Conservation (phyloP, 2,113 vertebrate genomes). For the Salvator merianae region DNA sequence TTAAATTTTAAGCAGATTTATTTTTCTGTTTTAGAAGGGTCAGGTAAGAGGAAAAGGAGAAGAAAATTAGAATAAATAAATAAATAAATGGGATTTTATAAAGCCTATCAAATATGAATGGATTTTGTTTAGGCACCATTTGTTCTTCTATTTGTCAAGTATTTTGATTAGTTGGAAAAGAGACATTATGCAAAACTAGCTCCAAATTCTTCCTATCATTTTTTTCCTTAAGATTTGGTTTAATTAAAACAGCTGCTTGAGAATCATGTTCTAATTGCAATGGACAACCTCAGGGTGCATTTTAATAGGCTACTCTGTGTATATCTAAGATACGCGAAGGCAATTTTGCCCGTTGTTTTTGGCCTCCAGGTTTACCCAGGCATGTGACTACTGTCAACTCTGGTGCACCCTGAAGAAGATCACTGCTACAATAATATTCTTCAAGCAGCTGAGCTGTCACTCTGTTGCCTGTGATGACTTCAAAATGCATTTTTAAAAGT, state of each 20-base stretch:
- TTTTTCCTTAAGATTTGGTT: not conserved
- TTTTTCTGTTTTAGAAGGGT: not conserved
- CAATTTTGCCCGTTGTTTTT: conserved; percentile 19
- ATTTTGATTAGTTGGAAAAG: conserved; percentile 25
- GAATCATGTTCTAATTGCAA: conserved; percentile 19
- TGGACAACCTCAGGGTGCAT: not conserved
- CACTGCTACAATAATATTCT: conserved; percentile 11
- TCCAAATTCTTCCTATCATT: conserved; percentile 17
- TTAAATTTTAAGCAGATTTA: not conserved
- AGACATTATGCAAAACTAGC: conserved; percentile 17
- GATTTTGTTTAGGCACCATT: not conserved
- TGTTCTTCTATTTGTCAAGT: not conserved
- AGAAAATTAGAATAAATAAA: no score
- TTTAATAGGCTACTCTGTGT: conserved; percentile 1
- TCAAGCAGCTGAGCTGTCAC: conserved; percentile 16
- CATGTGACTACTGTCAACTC: conserved; percentile 38
- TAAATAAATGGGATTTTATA: no score
- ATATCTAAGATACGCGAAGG: conserved; percentile 25
- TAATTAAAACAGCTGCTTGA: conserved; percentile 41
- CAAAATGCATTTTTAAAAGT: not conserved
- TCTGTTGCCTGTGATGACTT: not conserved
- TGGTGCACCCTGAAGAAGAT: not conserved
- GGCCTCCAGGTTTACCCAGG: conserved; percentile 11
- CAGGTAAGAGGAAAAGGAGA: not conserved
- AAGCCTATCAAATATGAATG: not conserved